phyloP scores from a whole-genome alignment of 30 jellyfish, hydroid and myxozoan genomes.

The Catostylus mosaicus region DNA sequence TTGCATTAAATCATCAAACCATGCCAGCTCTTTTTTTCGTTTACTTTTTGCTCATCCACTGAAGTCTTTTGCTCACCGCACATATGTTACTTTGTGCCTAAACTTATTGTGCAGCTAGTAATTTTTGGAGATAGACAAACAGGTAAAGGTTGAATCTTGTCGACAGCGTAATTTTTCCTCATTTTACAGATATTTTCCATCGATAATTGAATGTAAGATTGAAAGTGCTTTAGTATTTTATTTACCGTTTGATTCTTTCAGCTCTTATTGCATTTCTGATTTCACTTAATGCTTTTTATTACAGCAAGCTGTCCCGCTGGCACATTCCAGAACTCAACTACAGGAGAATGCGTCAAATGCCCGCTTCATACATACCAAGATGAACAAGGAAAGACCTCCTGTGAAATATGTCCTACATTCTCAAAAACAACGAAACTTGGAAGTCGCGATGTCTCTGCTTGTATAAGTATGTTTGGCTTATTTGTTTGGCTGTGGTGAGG shows the following conservation, averaged over 20 bases:
- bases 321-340: conserved; percentile 44
- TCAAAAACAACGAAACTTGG: conserved; percentile 58
- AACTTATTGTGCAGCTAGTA: too few relatives aligned
- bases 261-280: neutral
- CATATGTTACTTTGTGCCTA: too few relatives aligned
- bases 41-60: too few relatives aligned
- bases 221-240: neutral
- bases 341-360: conserved; percentile 59
- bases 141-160: too few relatives aligned
- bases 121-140: too few relatives aligned
- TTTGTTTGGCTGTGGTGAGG: neutral
- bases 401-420: conserved; percentile 81
- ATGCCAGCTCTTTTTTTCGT: too few relatives aligned
- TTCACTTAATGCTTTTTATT: neutral
- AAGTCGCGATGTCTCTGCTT: conserved; percentile 27
- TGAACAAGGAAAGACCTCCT: conserved; percentile 59
- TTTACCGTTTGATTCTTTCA: neutral
- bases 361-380: conserved; percentile 72
- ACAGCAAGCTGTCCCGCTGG: conserved; percentile 88
- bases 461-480: conserved; percentile 52
- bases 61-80: too few relatives aligned
- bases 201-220: too few relatives aligned
- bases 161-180: too few relatives aligned
- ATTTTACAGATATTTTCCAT: too few relatives aligned
- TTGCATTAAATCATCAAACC: too few relatives aligned